Evolutionary conservation across 2,113 vertebrate species (phyloP).

Genomic region (Aleadryas rufinucha): DNA sequence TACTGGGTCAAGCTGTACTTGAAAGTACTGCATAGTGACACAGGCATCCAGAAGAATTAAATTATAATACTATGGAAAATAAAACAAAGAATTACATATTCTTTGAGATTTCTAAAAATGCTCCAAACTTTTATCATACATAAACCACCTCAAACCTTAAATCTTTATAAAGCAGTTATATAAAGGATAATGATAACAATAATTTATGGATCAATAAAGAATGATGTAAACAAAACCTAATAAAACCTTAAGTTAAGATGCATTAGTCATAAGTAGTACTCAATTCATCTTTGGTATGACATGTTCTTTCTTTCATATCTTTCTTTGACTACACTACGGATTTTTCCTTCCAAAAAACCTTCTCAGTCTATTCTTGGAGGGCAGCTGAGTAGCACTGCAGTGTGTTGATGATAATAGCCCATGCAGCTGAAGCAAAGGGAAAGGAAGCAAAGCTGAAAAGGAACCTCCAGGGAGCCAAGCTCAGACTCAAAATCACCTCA

Average conservation of each 20-base stretch:
- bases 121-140: not conserved
- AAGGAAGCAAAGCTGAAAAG: too few species aligned
- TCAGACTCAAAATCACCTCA: accelerated
- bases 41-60: not conserved
- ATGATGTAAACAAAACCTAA: not conserved
- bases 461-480: not conserved
- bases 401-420: not conserved
- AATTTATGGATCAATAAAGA: not conserved
- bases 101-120: not conserved
- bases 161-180: not conserved
- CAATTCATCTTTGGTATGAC: not conserved
- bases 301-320: not conserved
- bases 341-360: not conserved
- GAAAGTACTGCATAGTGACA: not conserved
- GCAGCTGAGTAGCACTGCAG: not conserved
- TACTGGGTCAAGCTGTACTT: not conserved
- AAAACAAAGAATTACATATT: not conserved
- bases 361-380: not conserved
- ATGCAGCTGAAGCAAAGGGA: not conserved
- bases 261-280: not conserved
- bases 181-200: not conserved
- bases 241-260: not conserved
- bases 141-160: not conserved
- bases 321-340: not conserved
- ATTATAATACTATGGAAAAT: not conserved